phyloP scores from a whole-genome alignment of 2,797 vertebrate species.

The Octomys mimax region DNA sequence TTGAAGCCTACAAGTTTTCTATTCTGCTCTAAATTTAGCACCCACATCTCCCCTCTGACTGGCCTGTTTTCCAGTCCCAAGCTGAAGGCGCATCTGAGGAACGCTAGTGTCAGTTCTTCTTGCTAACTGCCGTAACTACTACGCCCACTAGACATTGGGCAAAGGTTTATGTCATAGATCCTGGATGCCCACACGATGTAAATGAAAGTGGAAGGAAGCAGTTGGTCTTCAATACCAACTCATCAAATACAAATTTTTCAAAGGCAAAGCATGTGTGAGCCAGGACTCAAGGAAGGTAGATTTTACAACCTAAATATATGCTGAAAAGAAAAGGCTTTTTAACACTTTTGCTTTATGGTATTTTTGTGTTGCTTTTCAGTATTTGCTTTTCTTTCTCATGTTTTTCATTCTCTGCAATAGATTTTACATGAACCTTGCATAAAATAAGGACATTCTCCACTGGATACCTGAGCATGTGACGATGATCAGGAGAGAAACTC shows the following conservation, averaged over 20 bases:
- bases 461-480: background rate
- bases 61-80: background rate
- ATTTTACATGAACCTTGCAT: background rate
- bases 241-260: slow-evolving; percentile 6
- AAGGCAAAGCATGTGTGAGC: background rate
- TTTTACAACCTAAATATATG: background rate
- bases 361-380: background rate
- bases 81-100: slow-evolving; percentile 56
- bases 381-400: background rate
- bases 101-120: slow-evolving; percentile 31
- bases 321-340: background rate
- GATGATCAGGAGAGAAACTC: background rate
- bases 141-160: background rate
- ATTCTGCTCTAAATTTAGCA: slow-evolving; percentile 79
- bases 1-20: slow-evolving; percentile 72
- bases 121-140: slow-evolving; percentile 58
- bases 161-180: slow-evolving; percentile 41
- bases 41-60: slow-evolving; percentile 71
- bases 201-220: background rate
- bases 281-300: background rate
- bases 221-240: background rate
- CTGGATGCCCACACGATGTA: background rate
- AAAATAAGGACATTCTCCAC: background rate
- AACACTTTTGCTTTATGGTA: background rate
- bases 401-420: background rate